A percentile compares a stretch with the other conserved stretches of the same genome.
phyloP scores from a whole-genome alignment of 2,888 invertebrate species.

The Drosophila recens region DNA sequence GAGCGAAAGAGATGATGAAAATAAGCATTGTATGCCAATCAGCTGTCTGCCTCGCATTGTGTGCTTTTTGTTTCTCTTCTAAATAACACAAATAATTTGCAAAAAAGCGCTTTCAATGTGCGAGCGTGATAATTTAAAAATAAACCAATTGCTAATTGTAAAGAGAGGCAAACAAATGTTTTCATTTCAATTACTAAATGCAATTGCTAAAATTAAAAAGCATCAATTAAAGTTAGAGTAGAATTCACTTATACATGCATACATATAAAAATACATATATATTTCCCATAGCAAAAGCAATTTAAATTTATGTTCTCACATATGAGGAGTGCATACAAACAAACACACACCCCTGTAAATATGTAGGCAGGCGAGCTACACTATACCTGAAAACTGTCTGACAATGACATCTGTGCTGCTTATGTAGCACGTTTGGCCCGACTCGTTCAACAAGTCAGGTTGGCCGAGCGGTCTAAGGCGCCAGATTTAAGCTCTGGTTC shows the following conservation, averaged over 20 bases:
- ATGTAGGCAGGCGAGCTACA: slow-evolving; percentile 9
- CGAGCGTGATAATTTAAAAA: slow-evolving; percentile 34
- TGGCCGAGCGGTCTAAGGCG: slow-evolving; percentile 94
- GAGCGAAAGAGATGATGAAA: slow-evolving; percentile 21
- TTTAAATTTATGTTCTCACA: slow-evolving; percentile 14
- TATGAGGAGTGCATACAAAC: slow-evolving; percentile 1
- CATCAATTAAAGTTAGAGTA: neutral
- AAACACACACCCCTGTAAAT: slow-evolving; percentile 36
- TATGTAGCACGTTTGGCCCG: slow-evolving; percentile 55
- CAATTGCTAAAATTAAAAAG: slow-evolving; percentile 2
- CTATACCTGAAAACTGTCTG: slow-evolving; percentile 27
- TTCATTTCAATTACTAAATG: slow-evolving; percentile 5
- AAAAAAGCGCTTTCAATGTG: slow-evolving; percentile 17
- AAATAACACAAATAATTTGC: slow-evolving; percentile 29
- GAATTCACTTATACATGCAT: neutral
- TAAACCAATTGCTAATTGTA: slow-evolving; percentile 20
- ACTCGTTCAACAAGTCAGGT: slow-evolving; percentile 86
- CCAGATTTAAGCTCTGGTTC: slow-evolving; percentile 94
- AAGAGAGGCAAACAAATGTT: slow-evolving; percentile 6
- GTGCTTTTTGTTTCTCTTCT: slow-evolving; percentile 15
- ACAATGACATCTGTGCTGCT: slow-evolving; percentile 34
- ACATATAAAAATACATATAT: neutral
- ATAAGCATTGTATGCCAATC: slow-evolving; percentile 41
- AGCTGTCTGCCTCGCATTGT: slow-evolving; percentile 40
- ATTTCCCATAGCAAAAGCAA: neutral